Evolutionary conservation across 2,888 invertebrate species (phyloP), one percentile per base, ranked within the genome.

Genomic region (Augiades crinisus): DNA sequence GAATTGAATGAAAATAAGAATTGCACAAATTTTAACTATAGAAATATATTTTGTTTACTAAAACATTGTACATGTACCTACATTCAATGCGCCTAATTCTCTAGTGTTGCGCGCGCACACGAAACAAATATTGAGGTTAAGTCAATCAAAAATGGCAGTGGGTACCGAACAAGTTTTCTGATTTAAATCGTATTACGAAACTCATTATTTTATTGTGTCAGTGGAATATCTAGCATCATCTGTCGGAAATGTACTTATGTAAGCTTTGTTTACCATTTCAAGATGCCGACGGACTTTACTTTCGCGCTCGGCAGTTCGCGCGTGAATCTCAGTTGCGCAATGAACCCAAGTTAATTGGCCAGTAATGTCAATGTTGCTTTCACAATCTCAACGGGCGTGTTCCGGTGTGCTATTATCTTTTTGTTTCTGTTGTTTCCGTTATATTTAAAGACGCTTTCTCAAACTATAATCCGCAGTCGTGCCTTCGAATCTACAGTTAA

Each of bases 301-400:
- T 87, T 84, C 84, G 77, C 82, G 68, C 57, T 61, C 56, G 62
- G 60, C 59, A 57, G 57, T 31, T 54, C 55, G 52, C 60, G 58
- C 56, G 57, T 61, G 64, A 64, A 59, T 65, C 62, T 68, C 66
- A 54, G 63, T 85, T 86, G 67, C 75, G 78, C 71, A 86, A 86
- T 72, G 46, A 47, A 56, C 49, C 59, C 58, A 59, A 72, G 67
- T 71, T 82, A 82, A 85, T 84, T 80, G 78, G 65, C 65, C 64
- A 65, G 75, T 84, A 84, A 86, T 85, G 84, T 85, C 86, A 85
- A 84, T 83, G 82, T 78, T 83, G 71, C 85, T 86, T 87, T 87
- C 87, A 83, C 86, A 79, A 79, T 72, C 63, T 63, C 57, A 67
- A 67, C 63, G 62, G 64, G 59, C 64, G 58, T 72, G 75, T 77